Evolutionary conservation across 2,113 vertebrate genomes (phyloP), one percentile per base, ranked within the genome.

Genomic region (Syngnathus scovelli): DNA sequence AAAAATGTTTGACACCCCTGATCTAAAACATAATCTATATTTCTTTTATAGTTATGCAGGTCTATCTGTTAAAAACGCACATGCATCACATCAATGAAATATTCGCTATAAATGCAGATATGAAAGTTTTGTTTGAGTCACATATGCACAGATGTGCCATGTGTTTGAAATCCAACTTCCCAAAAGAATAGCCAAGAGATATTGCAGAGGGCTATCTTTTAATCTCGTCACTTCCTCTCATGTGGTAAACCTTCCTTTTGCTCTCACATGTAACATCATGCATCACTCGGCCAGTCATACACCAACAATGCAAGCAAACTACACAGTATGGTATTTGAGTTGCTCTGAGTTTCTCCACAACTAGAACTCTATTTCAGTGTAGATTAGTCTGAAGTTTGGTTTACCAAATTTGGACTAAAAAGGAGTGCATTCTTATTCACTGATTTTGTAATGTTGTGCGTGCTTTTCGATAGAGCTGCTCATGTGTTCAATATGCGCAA

Each of bases 141-240:
- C 6, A 9, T 62, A 12, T 21, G 74, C n/a, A 68, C 64, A 6
- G 37, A 72, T 69, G 58, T 67, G 69, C 54, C 75, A 86, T 75
- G 61, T 86, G 82, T 77, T 81, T 78, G 33, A 76, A 46, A 84
- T 89, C 72, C 61, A 58, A 6, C 39, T 43, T 71, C 64, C 49
- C 54, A 71, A 39, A 69, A 75, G 77, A 78, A 71, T 52, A 10
- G 46, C 59, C 67, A 55, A 75, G 66, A 77, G 75, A 63, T 78
- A 64, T 55, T 64, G 19, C 7, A 18, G 38, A 72, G 64, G 64
- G 59, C 70, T 80, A 81, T 86, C 79, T 66, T 74, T 74, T 61
- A 60, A 71, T 85, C 76, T 70, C 51, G 44, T 69, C 68, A 76
- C 65, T 52, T 11, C 44, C 16, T 75, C 66, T 51, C 23, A 2